phyloP scores from a whole-genome alignment of 2,888 invertebrate genomes.

The Cosmia trapezina region DNA sequence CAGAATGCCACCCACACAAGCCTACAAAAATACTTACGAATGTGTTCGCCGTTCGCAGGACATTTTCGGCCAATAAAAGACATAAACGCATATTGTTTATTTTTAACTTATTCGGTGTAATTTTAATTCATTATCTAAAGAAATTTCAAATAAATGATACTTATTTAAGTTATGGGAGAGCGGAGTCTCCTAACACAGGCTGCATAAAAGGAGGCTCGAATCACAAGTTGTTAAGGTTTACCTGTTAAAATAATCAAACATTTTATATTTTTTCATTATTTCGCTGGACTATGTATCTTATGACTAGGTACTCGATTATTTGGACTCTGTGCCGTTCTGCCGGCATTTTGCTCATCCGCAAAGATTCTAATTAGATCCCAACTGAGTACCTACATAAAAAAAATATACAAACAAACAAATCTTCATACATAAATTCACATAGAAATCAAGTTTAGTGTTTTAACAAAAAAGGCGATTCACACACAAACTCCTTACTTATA shows the following conservation, averaged over 20 bases:
- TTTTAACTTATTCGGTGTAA: background rate
- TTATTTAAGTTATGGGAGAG: too few species aligned
- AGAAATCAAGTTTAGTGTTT: slow-evolving; percentile 28
- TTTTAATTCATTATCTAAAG: too few species aligned
- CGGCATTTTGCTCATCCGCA: background rate
- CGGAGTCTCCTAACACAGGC: too few species aligned
- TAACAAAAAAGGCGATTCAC: slow-evolving; percentile 44
- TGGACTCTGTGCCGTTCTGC: background rate
- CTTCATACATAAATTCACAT: slow-evolving; percentile 22
- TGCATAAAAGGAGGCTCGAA: too few species aligned
- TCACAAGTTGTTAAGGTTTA: too few species aligned
- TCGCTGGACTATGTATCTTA: background rate
- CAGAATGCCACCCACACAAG: background rate
- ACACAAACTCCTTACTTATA: slow-evolving; percentile 45
- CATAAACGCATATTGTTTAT: slow-evolving; percentile 2
- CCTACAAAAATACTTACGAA: background rate
- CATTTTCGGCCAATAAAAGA: background rate
- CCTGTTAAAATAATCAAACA: too few species aligned
- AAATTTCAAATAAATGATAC: too few species aligned
- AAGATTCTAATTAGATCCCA: slow-evolving; percentile 10
- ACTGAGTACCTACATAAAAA: background rate
- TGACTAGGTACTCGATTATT: background rate
- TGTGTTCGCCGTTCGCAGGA: background rate
- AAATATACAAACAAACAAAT: slow-evolving; percentile 11
- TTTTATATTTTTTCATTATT: background rate